Conservation (phyloP, 2,113 vertebrate species). For the Colinus virginianus region DNA sequence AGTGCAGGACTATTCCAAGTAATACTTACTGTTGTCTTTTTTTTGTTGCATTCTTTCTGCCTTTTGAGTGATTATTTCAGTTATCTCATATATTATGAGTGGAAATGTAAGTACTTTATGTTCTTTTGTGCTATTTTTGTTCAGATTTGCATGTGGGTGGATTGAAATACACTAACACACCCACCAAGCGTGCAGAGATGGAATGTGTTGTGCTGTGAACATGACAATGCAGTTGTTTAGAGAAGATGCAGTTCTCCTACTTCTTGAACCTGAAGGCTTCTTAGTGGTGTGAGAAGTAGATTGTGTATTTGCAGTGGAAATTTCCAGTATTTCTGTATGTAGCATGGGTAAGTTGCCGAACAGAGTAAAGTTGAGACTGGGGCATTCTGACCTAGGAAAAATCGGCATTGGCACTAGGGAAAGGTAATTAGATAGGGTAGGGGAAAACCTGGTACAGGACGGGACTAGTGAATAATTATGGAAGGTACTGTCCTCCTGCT, state of each 20-base stretch:
- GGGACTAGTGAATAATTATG: too few species aligned
- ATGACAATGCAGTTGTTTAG: slow-evolving; percentile 67
- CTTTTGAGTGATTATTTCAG: slow-evolving; percentile 52
- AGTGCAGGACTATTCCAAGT: background rate
- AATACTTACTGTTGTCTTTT: background rate
- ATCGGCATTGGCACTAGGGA: too few species aligned
- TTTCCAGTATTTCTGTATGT: too few species aligned
- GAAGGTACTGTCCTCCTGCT: too few species aligned
- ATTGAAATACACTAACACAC: slow-evolving; percentile 66
- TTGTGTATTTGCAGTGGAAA: too few species aligned
- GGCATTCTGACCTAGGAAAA: too few species aligned
- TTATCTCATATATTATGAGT: slow-evolving; percentile 55
- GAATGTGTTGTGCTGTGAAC: slow-evolving; percentile 63
- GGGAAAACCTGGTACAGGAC: too few species aligned
- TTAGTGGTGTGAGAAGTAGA: background rate
- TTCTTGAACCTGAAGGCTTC: slow-evolving; percentile 30
- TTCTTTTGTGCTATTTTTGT: slow-evolving; percentile 75
- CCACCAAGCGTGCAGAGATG: slow-evolving; percentile 66
- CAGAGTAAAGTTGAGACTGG: too few species aligned
- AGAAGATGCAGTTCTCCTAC: slow-evolving; percentile 35
- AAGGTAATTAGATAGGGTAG: too few species aligned
- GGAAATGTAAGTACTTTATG: slow-evolving; percentile 67
- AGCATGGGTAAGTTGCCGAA: too few species aligned
- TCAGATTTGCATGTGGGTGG: slow-evolving; percentile 66
- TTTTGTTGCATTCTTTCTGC: slow-evolving; percentile 18